These are phyloP conservation scores for Calephelis perditalis DNA, from an alignment of 2,888 invertebrate genomes.

Conservation along the genomic window DNA sequence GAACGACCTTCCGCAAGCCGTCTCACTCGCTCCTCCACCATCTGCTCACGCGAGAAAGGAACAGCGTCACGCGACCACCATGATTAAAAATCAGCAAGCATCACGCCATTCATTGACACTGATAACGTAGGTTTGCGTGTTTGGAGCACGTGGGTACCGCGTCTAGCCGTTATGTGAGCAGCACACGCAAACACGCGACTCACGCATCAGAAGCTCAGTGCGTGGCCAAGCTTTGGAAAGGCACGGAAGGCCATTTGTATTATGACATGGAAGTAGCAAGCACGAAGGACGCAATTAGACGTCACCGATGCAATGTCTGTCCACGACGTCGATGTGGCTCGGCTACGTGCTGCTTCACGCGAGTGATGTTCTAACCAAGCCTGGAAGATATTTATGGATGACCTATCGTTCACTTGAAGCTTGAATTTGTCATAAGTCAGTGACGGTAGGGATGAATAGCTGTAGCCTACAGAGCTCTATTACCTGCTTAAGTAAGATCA, in stretches of 20 bases:
- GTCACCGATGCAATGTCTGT: not conserved
- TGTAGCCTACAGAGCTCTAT: no score
- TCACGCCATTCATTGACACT: constrained; percentile 71
- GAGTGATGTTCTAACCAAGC: no score
- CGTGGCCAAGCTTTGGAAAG: constrained; percentile 31
- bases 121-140: constrained; percentile 62
- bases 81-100: constrained; percentile 39
- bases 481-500: no score
- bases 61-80: constrained; percentile 52
- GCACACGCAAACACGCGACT: constrained; percentile 50
- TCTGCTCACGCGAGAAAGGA: constrained; percentile 22
- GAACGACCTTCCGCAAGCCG: constrained; percentile 32
- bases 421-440: no score
- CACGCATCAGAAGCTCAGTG: constrained; percentile 43
- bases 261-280: constrained; percentile 3
- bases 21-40: constrained; percentile 16
- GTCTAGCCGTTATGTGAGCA: constrained; percentile 42
- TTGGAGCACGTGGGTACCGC: constrained; percentile 49
- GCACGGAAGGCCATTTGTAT: constrained; percentile 18
- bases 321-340: not conserved
- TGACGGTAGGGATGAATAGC: no score
- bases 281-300: constrained; percentile 5
- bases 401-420: no score
- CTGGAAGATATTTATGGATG: no score
- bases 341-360: not conserved